These are phyloP conservation scores for Sarcoramphus papa DNA, from an alignment of 2,797 vertebrate genomes.

Conservation along the genomic window DNA sequence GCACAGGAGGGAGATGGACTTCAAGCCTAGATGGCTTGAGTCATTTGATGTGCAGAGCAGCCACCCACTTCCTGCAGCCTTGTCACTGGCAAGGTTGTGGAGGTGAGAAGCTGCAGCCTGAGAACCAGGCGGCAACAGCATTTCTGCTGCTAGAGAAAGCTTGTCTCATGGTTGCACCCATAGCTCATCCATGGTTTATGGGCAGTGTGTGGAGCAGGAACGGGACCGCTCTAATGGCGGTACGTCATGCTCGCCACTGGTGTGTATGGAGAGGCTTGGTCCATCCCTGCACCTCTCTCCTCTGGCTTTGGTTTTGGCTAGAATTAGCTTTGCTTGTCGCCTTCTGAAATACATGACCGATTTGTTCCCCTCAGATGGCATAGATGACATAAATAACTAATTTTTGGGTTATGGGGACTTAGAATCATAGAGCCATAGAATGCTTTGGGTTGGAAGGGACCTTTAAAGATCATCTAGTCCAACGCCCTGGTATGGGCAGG, in stretches of 20 bases:
- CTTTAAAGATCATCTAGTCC: neutral
- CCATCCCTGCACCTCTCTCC: neutral
- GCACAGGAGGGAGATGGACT: neutral
- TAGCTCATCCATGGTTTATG: neutral
- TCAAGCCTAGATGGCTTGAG: neutral
- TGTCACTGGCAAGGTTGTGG: neutral
- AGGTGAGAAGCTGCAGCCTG: neutral
- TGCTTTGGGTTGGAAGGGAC: neutral
- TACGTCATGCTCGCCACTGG: fast-evolving
- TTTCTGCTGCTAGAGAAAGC: neutral
- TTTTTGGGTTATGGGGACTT: neutral
- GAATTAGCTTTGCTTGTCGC: neutral
- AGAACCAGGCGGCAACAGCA: neutral
- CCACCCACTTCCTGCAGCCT: fast-evolving
- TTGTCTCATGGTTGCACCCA: neutral
- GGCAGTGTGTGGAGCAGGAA: neutral
- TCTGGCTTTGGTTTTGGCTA: neutral
- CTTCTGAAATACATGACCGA: neutral
- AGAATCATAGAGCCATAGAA: neutral
- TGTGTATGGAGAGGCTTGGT: neutral
- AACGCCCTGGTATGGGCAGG: neutral
- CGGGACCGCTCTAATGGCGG: fast-evolving
- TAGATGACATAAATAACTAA: neutral
- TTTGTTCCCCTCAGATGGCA: neutral
- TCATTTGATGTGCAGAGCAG: neutral